Percentiles rank a stretch among this genome's conserved stretches.
These are phyloP conservation scores for Hypercompe scribonia DNA, from an alignment of 2,888 invertebrate genomes.

Conservation along the genomic window DNA sequence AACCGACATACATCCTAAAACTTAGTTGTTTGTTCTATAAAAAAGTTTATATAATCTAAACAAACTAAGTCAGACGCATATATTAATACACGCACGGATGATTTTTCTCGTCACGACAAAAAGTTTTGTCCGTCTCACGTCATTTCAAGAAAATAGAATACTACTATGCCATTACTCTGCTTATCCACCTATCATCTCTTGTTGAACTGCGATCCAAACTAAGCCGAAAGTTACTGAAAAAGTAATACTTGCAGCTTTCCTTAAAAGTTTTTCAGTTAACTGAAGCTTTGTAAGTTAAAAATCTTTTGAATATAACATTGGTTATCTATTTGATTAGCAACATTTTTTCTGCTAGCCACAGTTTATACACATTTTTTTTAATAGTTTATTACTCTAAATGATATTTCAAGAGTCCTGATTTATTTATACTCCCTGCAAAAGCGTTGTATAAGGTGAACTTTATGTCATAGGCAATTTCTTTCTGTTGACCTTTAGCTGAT, in stretches of 20 bases:
- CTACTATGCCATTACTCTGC: background rate
- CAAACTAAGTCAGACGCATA: background rate
- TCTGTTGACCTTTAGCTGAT: too few species aligned
- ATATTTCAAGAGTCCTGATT: background rate
- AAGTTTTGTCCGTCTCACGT: background rate
- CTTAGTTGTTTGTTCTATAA: too few species aligned
- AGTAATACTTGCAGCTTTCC: too few species aligned
- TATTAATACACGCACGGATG: background rate
- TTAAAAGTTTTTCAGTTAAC: too few species aligned
- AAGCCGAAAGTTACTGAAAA: background rate
- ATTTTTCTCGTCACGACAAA: background rate
- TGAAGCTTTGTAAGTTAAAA: background rate
- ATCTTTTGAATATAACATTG: too few species aligned
- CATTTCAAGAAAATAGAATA: background rate
- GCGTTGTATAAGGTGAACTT: too few species aligned
- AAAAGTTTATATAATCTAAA: background rate
- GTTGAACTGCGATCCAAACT: background rate
- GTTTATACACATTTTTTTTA: background rate
- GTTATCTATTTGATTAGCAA: background rate
- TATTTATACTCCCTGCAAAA: too few species aligned
- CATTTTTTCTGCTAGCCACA: background rate
- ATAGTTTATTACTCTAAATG: background rate
- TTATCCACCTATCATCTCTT: background rate
- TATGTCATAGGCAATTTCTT: too few species aligned
- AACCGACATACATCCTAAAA: too few species aligned